Base-by-base conservation (phyloP, 23 tunicate genomes). In the Phallusia fumigata region DNA sequence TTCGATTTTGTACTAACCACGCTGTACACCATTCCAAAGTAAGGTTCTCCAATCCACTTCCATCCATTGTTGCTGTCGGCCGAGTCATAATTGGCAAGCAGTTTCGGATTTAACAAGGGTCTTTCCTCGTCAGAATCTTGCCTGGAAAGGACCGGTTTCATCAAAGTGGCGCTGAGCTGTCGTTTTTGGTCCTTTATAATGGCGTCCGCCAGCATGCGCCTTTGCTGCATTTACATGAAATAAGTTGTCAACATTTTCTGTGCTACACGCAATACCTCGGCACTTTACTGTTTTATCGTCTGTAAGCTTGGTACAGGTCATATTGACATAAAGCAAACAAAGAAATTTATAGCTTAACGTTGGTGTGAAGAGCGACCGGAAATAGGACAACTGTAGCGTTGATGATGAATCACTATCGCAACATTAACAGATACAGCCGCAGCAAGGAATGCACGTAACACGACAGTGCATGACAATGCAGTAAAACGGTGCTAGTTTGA, bases 21-120 rank as follows among this genome's bases (percentile, higher is more conserved):
- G 52, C 86, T 84, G 73, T 76, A 93, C 32, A 85, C 97, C 26
- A 81, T 40, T 2, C 84, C 79, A 18, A 79, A 58, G 76, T 93
- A 93, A 28, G 93, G 87, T 44, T 84, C 77, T 30, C 97, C 97
- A 52, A 18, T 36, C 97, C 97, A 93, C 34, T 76, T 65, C 97
- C 97, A 93, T 0, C 84, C 86, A 52, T 93, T 90, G 65, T 88
- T 88, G 11, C 35, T 40, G 13, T 45, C 75, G 22, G 82, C 31
- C 11, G 32, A 81, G 18, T 49, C 76, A n/a, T 64, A 40, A 64
- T 35, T 36, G 22, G 79, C 30, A 24, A 40, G 69, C 36, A 65
- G 26, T 24, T 64, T n/a, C 18, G 81, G 64, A 26, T 44, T 40
- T 12, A n/a, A 13, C 11, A 81, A 45, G 51, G 91, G 86, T 52